Percentiles rank a stretch among this genome's conserved stretches.
These are phyloP conservation scores for Hylaea fasciaria DNA, from an alignment of 2,888 invertebrate genomes.

Conservation along the genomic window DNA sequence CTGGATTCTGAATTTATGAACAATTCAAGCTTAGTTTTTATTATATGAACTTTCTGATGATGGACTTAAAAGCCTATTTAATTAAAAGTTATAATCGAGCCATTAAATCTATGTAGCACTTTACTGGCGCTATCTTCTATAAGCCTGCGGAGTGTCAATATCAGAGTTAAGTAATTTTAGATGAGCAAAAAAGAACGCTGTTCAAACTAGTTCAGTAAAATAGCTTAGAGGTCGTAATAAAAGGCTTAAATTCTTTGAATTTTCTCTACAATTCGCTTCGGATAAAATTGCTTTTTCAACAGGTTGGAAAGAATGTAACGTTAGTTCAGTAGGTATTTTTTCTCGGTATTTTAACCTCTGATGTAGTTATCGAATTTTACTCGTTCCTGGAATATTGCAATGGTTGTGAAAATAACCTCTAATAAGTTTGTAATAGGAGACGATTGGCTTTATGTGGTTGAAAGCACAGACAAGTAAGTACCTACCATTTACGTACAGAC, in stretches of 20 bases:
- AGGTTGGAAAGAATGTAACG: not conserved
- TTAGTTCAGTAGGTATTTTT: no score
- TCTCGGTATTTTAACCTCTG: no score
- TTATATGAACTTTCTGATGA: not conserved
- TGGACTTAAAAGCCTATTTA: constrained; percentile 9
- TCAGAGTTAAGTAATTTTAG: constrained; percentile 3
- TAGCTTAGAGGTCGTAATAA: not conserved
- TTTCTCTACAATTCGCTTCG: not conserved
- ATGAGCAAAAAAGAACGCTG: not conserved
- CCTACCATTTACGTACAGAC: no score
- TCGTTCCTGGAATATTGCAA: no score
- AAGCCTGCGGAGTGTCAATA: not conserved
- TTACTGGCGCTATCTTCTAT: constrained; percentile 7
- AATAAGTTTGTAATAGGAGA: no score
- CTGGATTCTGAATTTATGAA: not conserved
- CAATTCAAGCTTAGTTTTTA: no score
- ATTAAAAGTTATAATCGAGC: constrained; percentile 12
- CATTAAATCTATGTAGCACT: constrained; percentile 11
- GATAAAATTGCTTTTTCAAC: no score
- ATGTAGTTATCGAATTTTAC: no score
- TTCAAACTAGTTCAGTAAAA: constrained; percentile 1
- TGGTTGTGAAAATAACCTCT: no score
- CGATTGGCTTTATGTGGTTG: no score
- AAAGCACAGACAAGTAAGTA: no score
- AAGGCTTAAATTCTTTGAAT: not conserved